Base-by-base conservation (phyloP, 1,140 invertebrate species). In the Apocrypta bakeri region DNA sequence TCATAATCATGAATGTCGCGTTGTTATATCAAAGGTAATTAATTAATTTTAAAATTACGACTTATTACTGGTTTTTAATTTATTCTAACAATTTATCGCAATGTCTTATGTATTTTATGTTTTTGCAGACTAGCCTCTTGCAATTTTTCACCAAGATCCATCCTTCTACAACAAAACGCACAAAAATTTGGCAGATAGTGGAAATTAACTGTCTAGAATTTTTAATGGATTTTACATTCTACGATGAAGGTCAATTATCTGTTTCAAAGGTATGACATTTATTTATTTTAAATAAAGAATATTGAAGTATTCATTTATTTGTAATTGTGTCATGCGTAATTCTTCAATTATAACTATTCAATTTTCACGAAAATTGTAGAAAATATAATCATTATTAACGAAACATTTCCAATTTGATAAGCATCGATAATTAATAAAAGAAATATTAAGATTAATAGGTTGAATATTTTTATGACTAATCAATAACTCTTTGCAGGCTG, bases 1-100 rank as follows among this genome's bases (percentile, higher is more conserved):
- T 77, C 89, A 92, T 14, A 90, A 91, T 25, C 87, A 92, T 9
- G 93, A 94, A 81, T 93, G 93, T 84, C 87, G 94, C 79, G 87
- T 92, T 56, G 88, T 92, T 7, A 89, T 94, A 76, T 87, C 91
- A 2, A 94, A 94, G 88, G 93, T 94, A 90, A 86, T 69, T 42
- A n/a, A 71, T 12, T 21, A 21, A 2, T 33, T 66, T 4, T 8
- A 27, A 66, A 66, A 66, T 66, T 14, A 66, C 17, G 11, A 61
- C 17, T 61, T 61, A 21, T 61, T 61, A 61, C n/a, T n/a, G n/a
- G n/a, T n/a, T n/a, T n/a, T n/a, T n/a, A n/a, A n/a, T n/a, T n/a
- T n/a, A n/a, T n/a, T n/a, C n/a, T n/a, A n/a, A n/a, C n/a, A n/a
- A n/a, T n/a, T n/a, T n/a, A n/a, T n/a, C n/a, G n/a, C n/a, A n/a